Conservation (phyloP, 2,113 vertebrate genomes). For the Brachyhypopomus occidentalis region DNA sequence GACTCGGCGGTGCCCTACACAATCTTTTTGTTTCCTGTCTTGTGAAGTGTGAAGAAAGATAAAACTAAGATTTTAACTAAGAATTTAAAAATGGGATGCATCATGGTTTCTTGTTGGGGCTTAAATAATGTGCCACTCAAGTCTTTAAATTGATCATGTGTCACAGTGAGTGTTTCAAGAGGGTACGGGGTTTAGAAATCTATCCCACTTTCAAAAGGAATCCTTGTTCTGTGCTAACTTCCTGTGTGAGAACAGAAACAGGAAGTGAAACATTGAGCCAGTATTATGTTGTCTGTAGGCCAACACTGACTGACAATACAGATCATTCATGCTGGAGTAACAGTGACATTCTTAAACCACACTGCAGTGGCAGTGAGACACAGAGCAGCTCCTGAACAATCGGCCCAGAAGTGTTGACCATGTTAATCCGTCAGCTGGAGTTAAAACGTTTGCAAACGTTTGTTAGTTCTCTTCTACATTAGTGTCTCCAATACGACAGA, state of each 20-base stretch:
- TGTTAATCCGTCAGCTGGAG: too few species aligned
- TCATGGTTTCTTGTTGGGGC: too few species aligned
- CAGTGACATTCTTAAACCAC: background rate
- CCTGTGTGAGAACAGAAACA: conserved; percentile 24
- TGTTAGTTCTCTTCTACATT: too few species aligned
- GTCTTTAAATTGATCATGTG: background rate
- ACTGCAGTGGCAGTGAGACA: too few species aligned
- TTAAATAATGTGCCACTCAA: background rate
- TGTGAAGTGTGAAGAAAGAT: too few species aligned
- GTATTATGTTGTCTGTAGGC: background rate
- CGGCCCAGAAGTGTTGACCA: background rate
- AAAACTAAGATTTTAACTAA: too few species aligned
- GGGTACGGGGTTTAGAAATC: background rate
- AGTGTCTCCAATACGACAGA: too few species aligned
- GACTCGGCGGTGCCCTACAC: too few species aligned
- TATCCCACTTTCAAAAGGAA: conserved; percentile 10
- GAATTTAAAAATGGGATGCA: too few species aligned
- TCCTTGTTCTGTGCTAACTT: conserved; percentile 26
- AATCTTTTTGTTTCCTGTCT: too few species aligned
- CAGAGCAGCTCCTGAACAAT: background rate
- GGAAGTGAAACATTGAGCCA: background rate
- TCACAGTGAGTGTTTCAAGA: background rate
- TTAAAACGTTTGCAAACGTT: too few species aligned
- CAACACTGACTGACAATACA: background rate
- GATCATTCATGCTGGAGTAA: background rate